Percentiles rank a stretch among this genome's conserved stretches.
These are phyloP conservation scores for Aptenodytes patagonicus DNA, from an alignment of 2,113 vertebrate genomes.

Conservation along the genomic window DNA sequence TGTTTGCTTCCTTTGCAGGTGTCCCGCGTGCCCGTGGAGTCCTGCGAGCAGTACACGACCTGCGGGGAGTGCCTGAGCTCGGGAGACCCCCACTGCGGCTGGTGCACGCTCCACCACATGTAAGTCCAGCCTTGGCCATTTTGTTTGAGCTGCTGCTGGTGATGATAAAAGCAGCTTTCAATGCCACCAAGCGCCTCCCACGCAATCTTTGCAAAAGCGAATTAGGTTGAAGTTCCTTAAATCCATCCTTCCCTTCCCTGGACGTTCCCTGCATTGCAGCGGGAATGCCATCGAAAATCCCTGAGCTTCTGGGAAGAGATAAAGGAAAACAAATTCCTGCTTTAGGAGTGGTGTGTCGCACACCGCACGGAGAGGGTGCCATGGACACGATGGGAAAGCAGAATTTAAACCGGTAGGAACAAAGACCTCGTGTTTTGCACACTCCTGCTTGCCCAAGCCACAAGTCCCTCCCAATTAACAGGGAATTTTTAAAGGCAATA, in stretches of 20 bases:
- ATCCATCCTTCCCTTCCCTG: background rate
- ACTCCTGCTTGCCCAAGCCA: background rate
- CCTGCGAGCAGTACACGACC: constrained; percentile 93
- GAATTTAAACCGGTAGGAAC: rapidly evolving
- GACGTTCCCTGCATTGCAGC: background rate
- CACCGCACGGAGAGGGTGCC: background rate
- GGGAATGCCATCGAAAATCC: rapidly evolving
- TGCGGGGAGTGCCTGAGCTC: constrained; percentile 96
- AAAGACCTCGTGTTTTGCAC: background rate
- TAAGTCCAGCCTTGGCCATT: constrained; percentile 71
- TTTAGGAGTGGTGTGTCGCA: background rate
- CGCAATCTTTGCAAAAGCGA: rapidly evolving
- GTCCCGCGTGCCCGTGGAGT: constrained; percentile 90
- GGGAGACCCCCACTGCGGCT: constrained; percentile 96
- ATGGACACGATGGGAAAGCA: rapidly evolving
- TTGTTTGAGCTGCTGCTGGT: background rate
- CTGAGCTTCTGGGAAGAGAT: background rate
- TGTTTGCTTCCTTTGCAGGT: constrained; percentile 74
- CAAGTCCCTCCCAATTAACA: rapidly evolving
- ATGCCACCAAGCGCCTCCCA: background rate
- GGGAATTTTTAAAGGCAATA: background rate
- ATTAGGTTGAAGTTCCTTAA: background rate
- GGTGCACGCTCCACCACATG: constrained; percentile 96
- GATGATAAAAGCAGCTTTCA: background rate
- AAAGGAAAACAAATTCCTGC: background rate